Conservation (phyloP, 1,140 invertebrate genomes). For the Coboldia fuscipes region DNA sequence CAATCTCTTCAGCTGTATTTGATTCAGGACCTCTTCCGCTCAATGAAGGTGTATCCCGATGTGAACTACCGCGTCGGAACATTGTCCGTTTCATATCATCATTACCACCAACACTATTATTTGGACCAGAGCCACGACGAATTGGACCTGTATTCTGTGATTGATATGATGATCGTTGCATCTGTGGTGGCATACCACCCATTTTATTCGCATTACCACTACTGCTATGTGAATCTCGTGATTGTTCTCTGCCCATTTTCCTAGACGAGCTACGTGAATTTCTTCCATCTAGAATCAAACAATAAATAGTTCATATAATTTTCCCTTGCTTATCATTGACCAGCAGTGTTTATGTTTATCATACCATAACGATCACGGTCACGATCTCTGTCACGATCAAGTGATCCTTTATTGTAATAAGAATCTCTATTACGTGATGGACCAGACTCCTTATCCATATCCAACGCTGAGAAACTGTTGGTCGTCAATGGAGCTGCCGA, state of each 20-base stretch:
- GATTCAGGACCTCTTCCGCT: too few species aligned
- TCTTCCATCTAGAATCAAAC: slow-evolving; percentile 21
- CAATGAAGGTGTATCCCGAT: too few species aligned
- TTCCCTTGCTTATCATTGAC: neutral
- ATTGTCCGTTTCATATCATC: neutral
- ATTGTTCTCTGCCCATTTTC: too few species aligned
- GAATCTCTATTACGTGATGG: slow-evolving; percentile 17
- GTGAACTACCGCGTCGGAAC: too few species aligned
- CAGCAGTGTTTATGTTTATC: neutral
- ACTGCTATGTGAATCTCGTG: too few species aligned
- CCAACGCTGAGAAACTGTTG: slow-evolving; percentile 1
- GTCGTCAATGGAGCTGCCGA: neutral
- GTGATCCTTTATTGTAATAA: slow-evolving; percentile 24
- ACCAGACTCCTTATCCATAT: neutral
- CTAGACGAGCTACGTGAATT: slow-evolving; percentile 32
- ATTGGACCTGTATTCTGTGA: neutral
- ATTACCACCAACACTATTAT: neutral
- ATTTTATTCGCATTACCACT: too few species aligned
- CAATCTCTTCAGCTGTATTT: neutral
- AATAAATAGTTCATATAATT: neutral
- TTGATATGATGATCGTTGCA: neutral
- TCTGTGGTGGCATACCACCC: slow-evolving; percentile 12
- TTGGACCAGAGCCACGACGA: neutral
- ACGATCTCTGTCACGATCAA: slow-evolving; percentile 21
- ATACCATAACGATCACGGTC: slow-evolving; percentile 3